Percentiles rank a stretch among this genome's conserved stretches.
phyloP scores from a whole-genome alignment of 1,140 invertebrate genomes.

The Aradophagus sp. region DNA sequence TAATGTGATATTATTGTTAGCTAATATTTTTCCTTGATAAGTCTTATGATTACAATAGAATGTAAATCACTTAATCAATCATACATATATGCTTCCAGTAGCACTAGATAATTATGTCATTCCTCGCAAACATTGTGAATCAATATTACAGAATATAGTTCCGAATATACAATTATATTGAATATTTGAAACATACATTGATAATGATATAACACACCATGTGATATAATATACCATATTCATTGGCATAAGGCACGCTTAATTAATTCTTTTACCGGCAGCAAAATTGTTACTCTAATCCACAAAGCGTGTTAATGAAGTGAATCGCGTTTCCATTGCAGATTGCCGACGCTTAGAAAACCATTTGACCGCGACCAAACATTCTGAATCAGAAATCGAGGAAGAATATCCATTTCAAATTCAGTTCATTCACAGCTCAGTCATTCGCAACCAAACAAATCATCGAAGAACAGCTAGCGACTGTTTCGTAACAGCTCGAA shows the following conservation, averaged over 20 bases:
- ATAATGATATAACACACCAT: conserved; percentile 12
- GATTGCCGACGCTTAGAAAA: conserved; percentile 3
- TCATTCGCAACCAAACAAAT: conserved; percentile 21
- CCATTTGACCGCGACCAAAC: conserved; percentile 5
- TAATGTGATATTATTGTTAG: conserved; percentile 17
- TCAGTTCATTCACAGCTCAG: conserved; percentile 11
- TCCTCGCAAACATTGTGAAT: conserved; percentile 24
- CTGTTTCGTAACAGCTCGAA: conserved; percentile 1
- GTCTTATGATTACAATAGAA: conserved; percentile 16
- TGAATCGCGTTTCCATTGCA: conserved; percentile 3
- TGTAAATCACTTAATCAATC: conserved; percentile 42
- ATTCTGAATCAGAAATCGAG: conserved; percentile 5
- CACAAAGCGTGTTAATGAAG: not conserved
- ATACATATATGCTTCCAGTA: conserved; percentile 20
- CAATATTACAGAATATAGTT: conserved; percentile 33
- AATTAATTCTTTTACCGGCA: too few species aligned
- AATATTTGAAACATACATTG: conserved; percentile 5
- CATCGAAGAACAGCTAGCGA: conserved; percentile 11
- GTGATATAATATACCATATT: conserved; percentile 1
- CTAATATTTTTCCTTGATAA: too few species aligned
- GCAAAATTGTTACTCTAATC: not conserved
- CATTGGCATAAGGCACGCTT: not conserved
- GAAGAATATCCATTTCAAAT: conserved; percentile 1
- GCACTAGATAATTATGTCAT: conserved; percentile 39
- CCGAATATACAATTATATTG: conserved; percentile 4